Percentiles rank a stretch among this genome's conserved stretches.
Conservation (phyloP, 2,888 invertebrate species). For the Acrobasis consociella region DNA sequence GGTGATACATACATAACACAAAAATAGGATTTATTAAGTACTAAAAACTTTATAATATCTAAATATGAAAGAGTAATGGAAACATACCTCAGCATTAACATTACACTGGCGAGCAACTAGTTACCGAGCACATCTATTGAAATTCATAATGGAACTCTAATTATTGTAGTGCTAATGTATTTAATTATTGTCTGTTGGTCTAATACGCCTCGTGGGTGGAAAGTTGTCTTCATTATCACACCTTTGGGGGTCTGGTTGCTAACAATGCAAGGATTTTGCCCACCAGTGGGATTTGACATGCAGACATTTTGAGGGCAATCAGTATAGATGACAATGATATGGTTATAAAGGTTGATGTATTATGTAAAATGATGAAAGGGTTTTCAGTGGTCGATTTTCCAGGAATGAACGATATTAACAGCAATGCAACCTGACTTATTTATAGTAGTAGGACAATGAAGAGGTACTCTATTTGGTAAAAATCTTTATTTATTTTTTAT, state of each 20-base stretch:
- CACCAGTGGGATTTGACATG: slow-evolving; percentile 10
- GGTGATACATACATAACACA: too few species aligned
- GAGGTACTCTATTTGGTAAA: too few species aligned
- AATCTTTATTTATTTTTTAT: too few species aligned
- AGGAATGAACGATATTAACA: too few species aligned
- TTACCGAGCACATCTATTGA: slow-evolving; percentile 37
- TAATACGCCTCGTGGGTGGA: slow-evolving; percentile 52
- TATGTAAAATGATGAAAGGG: not conserved
- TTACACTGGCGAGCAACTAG: slow-evolving; percentile 31
- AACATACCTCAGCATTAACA: slow-evolving; percentile 28
- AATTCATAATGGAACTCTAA: slow-evolving; percentile 51
- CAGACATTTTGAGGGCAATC: not conserved
- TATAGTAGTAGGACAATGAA: too few species aligned
- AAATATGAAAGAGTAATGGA: slow-evolving; percentile 24
- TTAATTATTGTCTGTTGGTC: slow-evolving; percentile 57
- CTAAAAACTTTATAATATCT: not conserved
- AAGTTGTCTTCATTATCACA: slow-evolving; percentile 39
- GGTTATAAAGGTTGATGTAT: not conserved
- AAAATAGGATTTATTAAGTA: too few species aligned
- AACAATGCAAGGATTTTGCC: slow-evolving; percentile 24
- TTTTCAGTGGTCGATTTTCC: too few species aligned
- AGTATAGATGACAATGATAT: slow-evolving; percentile 1
- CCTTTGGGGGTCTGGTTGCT: slow-evolving; percentile 29
- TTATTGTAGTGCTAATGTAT: slow-evolving; percentile 55
- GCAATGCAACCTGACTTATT: too few species aligned